These are phyloP conservation scores for Caenorhabditis sp. DNA, from an alignment of 2,888 invertebrate genomes.

Conservation along the genomic window DNA sequence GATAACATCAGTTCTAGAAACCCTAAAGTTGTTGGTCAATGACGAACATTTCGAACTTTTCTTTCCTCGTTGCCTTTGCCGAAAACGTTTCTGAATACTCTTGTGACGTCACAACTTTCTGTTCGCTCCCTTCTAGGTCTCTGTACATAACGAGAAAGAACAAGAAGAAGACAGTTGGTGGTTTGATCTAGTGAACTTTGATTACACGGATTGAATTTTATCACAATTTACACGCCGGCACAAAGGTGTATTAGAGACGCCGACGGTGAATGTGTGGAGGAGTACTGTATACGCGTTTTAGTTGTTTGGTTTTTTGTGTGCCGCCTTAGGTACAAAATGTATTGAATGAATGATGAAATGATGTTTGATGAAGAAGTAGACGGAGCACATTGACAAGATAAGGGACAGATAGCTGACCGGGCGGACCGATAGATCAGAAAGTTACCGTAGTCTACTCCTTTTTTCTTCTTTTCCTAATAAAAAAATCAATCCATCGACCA, in stretches of 20 bases:
- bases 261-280: no score
- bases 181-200: constrained; percentile 31
- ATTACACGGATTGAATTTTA: constrained; percentile 27
- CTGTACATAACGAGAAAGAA: constrained; percentile 1
- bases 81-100: constrained; percentile 9
- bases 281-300: constrained; percentile 1
- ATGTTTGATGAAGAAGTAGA: constrained; percentile 15
- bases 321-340: constrained; percentile 11
- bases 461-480: no score
- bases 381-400: constrained; percentile 6
- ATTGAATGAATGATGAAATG: background rate
- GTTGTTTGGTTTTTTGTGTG: constrained; percentile 9
- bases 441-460: background rate
- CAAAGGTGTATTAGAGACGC: background rate
- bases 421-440: constrained; percentile 2
- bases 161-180: constrained; percentile 7
- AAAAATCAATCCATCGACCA: no score
- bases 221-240: constrained; percentile 4
- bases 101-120: constrained; percentile 35
- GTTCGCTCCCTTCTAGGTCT: constrained; percentile 23
- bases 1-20: constrained; percentile 1
- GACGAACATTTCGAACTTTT: constrained; percentile 9
- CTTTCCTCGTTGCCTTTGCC: background rate
- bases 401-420: background rate
- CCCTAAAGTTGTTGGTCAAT: background rate